A percentile compares a stretch with the other conserved stretches of the same genome.
phyloP scores from a whole-genome alignment of 2,888 invertebrate genomes.

The Drosophila neonasuta region DNA sequence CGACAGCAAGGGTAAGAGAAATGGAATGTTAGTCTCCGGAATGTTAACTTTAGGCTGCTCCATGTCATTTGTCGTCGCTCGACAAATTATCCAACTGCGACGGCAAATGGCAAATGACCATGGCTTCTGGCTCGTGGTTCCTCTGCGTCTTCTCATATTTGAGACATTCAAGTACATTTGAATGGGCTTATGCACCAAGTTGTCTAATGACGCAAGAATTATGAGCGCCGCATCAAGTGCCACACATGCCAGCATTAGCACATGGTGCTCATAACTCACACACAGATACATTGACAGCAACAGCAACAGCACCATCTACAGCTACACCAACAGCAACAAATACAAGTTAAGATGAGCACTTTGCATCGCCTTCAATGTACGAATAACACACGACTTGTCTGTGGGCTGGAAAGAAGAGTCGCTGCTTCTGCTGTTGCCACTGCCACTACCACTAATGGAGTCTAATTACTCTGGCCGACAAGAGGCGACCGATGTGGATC shows the following conservation, averaged over 20 bases:
- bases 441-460: constrained; percentile 67
- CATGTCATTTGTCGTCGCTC: constrained; percentile 70
- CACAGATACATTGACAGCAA: constrained; percentile 18
- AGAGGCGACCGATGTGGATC: constrained; percentile 50
- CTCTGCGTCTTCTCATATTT: constrained; percentile 42
- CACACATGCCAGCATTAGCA: constrained; percentile 44
- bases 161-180: constrained; percentile 73
- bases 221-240: constrained; percentile 63
- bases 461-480: constrained; percentile 69
- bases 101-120: constrained; percentile 61
- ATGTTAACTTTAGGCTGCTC: constrained; percentile 39
- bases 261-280: constrained; percentile 55
- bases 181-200: constrained; percentile 72
- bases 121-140: constrained; percentile 24
- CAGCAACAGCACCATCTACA: background rate
- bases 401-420: constrained; percentile 42
- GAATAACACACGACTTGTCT: constrained; percentile 7
- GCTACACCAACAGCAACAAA: constrained; percentile 17
- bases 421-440: background rate
- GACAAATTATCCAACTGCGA: constrained; percentile 71
- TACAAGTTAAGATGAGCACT: constrained; percentile 48
- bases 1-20: background rate
- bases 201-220: constrained; percentile 77
- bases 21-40: constrained; percentile 5
- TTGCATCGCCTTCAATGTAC: constrained; percentile 57